phyloP scores from a whole-genome alignment of 2,113 vertebrate species.

The Origma solitaria region DNA sequence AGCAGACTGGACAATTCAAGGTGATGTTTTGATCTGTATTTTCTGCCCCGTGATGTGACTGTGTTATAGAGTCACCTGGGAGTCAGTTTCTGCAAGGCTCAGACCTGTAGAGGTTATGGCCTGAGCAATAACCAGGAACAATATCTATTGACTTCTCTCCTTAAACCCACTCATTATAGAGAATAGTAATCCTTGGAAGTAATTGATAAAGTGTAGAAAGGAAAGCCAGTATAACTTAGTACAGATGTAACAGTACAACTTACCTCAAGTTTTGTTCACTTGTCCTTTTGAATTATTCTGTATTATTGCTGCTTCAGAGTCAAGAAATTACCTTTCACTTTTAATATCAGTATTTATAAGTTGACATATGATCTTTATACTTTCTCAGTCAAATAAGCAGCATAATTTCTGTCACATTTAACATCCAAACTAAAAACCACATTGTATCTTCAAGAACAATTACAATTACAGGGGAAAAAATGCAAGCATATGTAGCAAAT shows the following conservation, averaged over 20 bases:
- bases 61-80: not conserved
- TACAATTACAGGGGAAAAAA: not conserved
- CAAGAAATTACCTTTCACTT: not conserved
- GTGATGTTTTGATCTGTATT: not conserved
- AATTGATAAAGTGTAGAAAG: not conserved
- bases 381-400: not conserved
- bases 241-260: not conserved
- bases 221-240: not conserved
- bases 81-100: not conserved
- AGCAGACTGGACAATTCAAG: not conserved
- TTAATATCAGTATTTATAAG: not conserved
- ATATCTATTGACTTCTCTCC: not conserved
- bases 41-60: not conserved
- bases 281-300: not conserved
- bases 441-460: not conserved
- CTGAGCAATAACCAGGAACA: not conserved
- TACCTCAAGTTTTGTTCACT: not conserved
- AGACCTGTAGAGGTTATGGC: not conserved
- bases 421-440: not conserved
- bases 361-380: not conserved
- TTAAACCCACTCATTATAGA: not conserved
- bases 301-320: not conserved
- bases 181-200: not conserved
- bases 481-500: not conserved
- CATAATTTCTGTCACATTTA: not conserved